Conservation (phyloP, 1,140 invertebrate genomes). For the Cylas formicarius region DNA sequence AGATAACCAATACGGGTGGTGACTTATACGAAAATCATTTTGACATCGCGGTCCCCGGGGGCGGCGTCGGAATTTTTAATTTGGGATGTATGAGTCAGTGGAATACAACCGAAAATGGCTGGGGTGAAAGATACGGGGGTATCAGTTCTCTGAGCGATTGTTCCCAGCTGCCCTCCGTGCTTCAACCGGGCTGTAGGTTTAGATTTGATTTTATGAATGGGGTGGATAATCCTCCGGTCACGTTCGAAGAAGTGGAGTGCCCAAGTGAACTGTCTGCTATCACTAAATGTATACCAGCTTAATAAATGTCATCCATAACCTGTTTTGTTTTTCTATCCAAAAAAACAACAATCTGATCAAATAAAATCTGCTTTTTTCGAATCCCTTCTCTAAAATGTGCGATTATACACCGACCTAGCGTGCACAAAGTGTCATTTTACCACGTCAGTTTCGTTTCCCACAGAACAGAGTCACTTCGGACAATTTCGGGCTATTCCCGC, state of each 20-base stretch:
- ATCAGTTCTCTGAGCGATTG: slow-evolving; percentile 9
- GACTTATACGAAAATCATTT: slow-evolving; percentile 14
- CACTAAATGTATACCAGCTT: slow-evolving; percentile 4
- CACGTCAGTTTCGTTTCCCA: no score
- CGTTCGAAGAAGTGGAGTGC: slow-evolving; percentile 8
- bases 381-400: no score
- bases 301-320: not conserved
- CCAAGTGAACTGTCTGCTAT: slow-evolving; percentile 5
- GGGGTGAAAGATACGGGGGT: slow-evolving; percentile 15
- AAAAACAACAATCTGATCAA: no score
- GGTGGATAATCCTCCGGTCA: slow-evolving; percentile 6
- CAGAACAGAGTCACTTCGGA: no score
- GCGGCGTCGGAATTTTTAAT: slow-evolving; percentile 11
- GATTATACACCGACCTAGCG: no score
- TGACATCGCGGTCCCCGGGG: slow-evolving; percentile 15
- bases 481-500: no score
- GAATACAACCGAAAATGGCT: not conserved
- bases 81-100: slow-evolving; percentile 5
- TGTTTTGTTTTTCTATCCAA: slow-evolving; percentile 1
- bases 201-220: slow-evolving; percentile 9
- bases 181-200: slow-evolving; percentile 8
- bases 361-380: no score
- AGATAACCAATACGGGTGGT: slow-evolving; percentile 13
- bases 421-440: no score
- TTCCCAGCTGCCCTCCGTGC: not conserved